These are phyloP conservation scores for Fissipunctia ypsillon DNA, from an alignment of 2,888 invertebrate genomes.

Conservation along the genomic window DNA sequence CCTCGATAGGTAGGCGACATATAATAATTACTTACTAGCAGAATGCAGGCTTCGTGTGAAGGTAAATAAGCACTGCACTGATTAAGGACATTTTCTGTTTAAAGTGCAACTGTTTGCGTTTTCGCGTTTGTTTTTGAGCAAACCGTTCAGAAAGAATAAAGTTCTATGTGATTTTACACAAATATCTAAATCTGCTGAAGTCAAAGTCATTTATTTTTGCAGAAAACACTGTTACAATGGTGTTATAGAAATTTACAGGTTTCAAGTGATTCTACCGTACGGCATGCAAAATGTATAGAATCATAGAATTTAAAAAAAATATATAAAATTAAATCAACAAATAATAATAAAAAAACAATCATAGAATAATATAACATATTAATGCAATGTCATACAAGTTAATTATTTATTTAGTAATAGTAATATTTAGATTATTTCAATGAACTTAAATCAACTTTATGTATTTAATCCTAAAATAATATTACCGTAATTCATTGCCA, in stretches of 20 bases:
- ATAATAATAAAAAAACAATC: too few species aligned
- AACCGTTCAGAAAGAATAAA: constrained; percentile 8
- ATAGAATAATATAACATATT: too few species aligned
- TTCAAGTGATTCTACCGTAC: too few species aligned
- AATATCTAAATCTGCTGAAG: constrained; percentile 3
- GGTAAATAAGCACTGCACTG: constrained; percentile 50
- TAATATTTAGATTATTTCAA: too few species aligned
- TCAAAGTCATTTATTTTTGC: too few species aligned
- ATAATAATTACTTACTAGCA: constrained; percentile 75
- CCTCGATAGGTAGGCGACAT: constrained; percentile 79
- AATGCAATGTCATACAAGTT: too few species aligned
- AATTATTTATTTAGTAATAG: too few species aligned
- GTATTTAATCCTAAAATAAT: constrained; percentile 37
- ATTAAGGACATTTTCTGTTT: constrained; percentile 40
- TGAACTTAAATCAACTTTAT: constrained; percentile 21
- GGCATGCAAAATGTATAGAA: too few species aligned
- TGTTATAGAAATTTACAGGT: too few species aligned
- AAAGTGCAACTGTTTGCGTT: constrained; percentile 33
- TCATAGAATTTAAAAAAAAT: too few species aligned
- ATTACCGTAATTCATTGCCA: constrained; percentile 50
- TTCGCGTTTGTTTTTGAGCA: constrained; percentile 17
- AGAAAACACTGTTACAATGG: too few species aligned
- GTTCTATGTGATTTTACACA: neutral
- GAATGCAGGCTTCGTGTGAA: constrained; percentile 45
- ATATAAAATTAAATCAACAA: too few species aligned